A percentile compares a stretch with the other conserved stretches of the same genome.
Evolutionary conservation across 2,113 vertebrate species (phyloP).

Genomic region (Scatophagus argus): DNA sequence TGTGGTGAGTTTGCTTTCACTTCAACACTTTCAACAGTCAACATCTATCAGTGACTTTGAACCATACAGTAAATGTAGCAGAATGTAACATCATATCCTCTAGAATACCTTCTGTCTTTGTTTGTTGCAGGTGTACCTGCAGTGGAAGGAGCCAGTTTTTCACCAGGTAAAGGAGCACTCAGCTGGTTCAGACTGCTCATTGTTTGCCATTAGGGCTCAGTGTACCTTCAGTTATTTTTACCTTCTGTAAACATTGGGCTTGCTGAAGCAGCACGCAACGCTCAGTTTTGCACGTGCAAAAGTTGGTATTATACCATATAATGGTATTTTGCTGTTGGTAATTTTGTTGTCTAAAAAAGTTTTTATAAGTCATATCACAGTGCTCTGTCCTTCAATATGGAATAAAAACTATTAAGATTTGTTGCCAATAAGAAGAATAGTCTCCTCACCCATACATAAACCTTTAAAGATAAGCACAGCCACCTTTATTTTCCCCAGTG

Average conservation of each 20-base stretch:
- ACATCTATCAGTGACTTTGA: not conserved
- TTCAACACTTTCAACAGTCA: not conserved
- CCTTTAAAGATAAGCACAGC: not conserved
- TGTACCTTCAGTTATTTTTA: conserved; percentile 12
- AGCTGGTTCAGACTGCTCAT: conserved; percentile 8
- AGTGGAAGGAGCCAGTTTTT: conserved; percentile 96
- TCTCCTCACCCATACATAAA: not conserved
- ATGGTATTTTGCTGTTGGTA: not conserved
- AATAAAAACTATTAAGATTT: not conserved
- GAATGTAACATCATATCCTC: not conserved
- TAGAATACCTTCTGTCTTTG: conserved; percentile 48
- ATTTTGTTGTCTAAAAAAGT: not conserved
- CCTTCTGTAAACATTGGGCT: conserved; percentile 47
- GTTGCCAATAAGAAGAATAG: not conserved
- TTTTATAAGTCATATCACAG: too few relatives aligned
- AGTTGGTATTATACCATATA: too few relatives aligned
- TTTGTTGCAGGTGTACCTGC: conserved; percentile 91
- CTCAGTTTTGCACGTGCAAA: not conserved
- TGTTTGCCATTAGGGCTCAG: conserved; percentile 66
- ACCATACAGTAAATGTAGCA: not conserved
- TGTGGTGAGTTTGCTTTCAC: conserved; percentile 87
- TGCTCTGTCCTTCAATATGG: not conserved
- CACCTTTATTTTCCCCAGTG: not conserved
- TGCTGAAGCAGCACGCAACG: not conserved
- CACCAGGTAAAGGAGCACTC: conserved; percentile 90